These are phyloP conservation scores for Drosophila hawaiiensis DNA, from an alignment of 2,888 invertebrate species.

Conservation along the genomic window DNA sequence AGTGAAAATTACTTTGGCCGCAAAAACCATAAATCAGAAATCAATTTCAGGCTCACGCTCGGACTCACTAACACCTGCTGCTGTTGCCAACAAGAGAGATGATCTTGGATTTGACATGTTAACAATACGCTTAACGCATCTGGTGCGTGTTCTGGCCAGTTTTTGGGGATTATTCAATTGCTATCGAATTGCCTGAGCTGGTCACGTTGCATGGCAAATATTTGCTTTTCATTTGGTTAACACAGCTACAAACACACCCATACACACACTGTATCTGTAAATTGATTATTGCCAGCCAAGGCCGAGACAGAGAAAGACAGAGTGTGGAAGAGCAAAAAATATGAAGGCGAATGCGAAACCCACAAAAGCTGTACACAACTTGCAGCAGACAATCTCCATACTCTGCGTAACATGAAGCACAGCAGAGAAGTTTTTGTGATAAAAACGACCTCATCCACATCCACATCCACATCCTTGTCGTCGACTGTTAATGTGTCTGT, in stretches of 20 bases:
- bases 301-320: neutral
- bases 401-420: conserved; percentile 1
- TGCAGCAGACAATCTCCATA: conserved; percentile 31
- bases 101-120: conserved; percentile 35
- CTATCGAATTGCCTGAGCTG: conserved; percentile 33
- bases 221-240: conserved; percentile 75
- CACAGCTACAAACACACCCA: conserved; percentile 22
- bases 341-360: neutral
- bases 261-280: conserved; percentile 45
- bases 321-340: conserved; percentile 7
- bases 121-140: conserved; percentile 39
- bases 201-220: conserved; percentile 71
- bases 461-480: conserved; percentile 16
- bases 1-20: conserved; percentile 33
- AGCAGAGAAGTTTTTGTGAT: conserved; percentile 19
- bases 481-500: conserved; percentile 61
- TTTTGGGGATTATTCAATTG: conserved; percentile 41
- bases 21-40: conserved; percentile 47
- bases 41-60: too few species aligned
- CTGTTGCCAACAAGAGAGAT: neutral
- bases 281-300: conserved; percentile 67
- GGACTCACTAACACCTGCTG: conserved; percentile 14
- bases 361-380: conserved; percentile 25
- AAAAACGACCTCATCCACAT: neutral
- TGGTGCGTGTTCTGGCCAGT: conserved; percentile 35